phyloP scores from a whole-genome alignment of 1,140 invertebrate species.

The Epicauta chinensis region DNA sequence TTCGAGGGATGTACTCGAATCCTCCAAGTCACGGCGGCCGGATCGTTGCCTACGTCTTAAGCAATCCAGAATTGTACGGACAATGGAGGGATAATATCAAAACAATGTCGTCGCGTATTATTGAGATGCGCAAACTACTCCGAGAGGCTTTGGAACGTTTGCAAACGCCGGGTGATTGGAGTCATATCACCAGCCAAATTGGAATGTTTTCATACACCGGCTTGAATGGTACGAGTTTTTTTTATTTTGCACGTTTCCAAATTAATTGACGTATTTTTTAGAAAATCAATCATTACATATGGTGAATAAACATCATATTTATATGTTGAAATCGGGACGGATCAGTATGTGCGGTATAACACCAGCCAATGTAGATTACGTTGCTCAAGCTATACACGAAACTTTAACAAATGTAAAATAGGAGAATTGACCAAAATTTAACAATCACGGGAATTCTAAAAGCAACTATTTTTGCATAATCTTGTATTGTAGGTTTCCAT shows the following conservation, averaged over 20 bases:
- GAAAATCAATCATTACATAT: constrained; percentile 67
- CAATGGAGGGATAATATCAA: constrained; percentile 86
- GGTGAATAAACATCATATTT: constrained; percentile 82
- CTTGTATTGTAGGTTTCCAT: no score
- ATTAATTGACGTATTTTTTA: constrained; percentile 4
- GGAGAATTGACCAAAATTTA: neutral
- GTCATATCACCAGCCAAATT: constrained; percentile 92
- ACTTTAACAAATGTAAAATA: constrained; percentile 49
- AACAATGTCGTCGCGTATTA: constrained; percentile 87
- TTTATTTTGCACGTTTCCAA: neutral
- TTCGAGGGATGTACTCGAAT: constrained; percentile 85
- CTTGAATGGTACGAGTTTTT: constrained; percentile 57
- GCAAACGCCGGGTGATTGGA: constrained; percentile 88
- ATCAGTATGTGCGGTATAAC: constrained; percentile 95
- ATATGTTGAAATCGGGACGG: constrained; percentile 82
- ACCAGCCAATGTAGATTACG: constrained; percentile 82
- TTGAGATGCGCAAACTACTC: constrained; percentile 76
- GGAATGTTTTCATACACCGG: constrained; percentile 99
- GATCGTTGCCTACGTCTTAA: constrained; percentile 82
- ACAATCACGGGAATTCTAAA: neutral
- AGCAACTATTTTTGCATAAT: neutral
- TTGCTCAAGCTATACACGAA: constrained; percentile 81
- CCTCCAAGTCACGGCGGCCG: constrained; percentile 82
- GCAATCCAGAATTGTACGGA: constrained; percentile 64
- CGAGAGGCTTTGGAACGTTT: constrained; percentile 65